phyloP scores from a whole-genome alignment of 1,140 invertebrate genomes.

The Helicoverpa zea region DNA sequence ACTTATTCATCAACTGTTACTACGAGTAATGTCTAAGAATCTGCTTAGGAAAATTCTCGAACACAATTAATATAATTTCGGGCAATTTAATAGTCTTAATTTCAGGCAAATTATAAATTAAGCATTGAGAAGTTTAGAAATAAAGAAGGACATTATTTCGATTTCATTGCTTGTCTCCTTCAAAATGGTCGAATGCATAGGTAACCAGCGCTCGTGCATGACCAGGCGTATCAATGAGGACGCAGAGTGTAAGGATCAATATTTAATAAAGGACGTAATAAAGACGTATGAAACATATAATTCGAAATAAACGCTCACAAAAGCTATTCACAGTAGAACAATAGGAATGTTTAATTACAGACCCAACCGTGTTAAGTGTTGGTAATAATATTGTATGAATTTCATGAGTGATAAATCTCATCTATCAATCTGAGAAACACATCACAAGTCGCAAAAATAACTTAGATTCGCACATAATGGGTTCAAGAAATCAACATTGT shows the following conservation, averaged over 20 bases:
- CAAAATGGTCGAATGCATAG: no score
- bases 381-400: background rate
- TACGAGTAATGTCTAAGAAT: background rate
- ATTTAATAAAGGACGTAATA: no score
- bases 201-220: no score
- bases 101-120: no score
- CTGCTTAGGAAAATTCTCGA: background rate
- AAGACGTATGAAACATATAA: no score
- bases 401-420: background rate
- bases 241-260: no score
- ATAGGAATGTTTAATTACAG: background rate
- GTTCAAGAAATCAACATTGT: constrained; percentile 22
- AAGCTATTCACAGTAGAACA: background rate
- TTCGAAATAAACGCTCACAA: background rate
- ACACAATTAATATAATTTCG: background rate
- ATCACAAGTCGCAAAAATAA: background rate
- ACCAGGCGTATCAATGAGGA: no score
- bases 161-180: no score
- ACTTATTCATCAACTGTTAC: constrained; percentile 37
- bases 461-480: background rate
- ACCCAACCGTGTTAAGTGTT: background rate
- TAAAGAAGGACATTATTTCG: no score
- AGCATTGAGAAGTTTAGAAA: no score
- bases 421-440: background rate
- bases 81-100: no score